Evolutionary conservation across 2,113 vertebrate species (phyloP).

Genomic region (Calyptommatus sinebrachiatus): DNA sequence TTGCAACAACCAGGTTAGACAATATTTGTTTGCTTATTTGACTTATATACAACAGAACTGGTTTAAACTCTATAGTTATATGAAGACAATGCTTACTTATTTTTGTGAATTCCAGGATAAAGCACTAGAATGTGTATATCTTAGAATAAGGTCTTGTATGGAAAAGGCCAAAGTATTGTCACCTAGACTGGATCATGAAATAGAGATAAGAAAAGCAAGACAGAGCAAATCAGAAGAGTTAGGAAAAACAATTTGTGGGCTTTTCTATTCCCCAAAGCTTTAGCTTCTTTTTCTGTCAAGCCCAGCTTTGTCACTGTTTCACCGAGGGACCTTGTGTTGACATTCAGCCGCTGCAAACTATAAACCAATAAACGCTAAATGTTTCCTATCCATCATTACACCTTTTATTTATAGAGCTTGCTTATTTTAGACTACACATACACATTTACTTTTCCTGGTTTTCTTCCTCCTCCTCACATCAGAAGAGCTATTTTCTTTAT

Average conservation of each 20-base stretch:
- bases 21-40: no score
- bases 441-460: constrained; percentile 29
- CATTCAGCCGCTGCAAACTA: constrained; percentile 56
- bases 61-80: no score
- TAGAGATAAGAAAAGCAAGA: background rate
- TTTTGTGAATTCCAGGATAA: no score
- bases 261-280: background rate
- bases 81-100: no score
- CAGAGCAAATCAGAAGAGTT: background rate
- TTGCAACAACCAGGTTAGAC: no score
- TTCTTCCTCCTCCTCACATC: background rate
- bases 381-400: constrained; percentile 57
- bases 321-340: constrained; percentile 40
- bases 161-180: background rate
- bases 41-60: no score
- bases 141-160: no score
- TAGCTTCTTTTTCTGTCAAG: background rate
- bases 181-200: background rate
- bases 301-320: constrained; percentile 42
- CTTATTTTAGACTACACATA: constrained; percentile 54
- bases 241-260: background rate
- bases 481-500: constrained; percentile 63
- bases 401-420: constrained; percentile 62
- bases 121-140: no score
- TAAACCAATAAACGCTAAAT: constrained; percentile 59